phyloP scores from a whole-genome alignment of 2,113 vertebrate species.

The Grantiella picta region DNA sequence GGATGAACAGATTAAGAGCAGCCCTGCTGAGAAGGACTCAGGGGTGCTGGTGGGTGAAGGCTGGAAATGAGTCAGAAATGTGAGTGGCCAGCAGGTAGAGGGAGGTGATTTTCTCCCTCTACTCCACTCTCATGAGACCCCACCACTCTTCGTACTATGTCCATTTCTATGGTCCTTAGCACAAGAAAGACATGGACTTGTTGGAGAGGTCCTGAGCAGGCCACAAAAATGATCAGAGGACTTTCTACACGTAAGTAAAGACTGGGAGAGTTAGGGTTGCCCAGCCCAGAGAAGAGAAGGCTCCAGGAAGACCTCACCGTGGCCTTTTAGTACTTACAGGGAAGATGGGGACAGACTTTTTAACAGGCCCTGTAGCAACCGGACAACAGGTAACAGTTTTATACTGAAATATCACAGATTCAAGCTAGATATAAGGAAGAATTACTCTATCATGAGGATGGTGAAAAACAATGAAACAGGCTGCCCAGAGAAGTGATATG shows the following conservation, averaged over 20 bases:
- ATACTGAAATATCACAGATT: background rate
- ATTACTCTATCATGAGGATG: background rate
- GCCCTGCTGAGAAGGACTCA: fast-evolving
- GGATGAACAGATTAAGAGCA: background rate
- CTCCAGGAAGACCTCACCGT: background rate
- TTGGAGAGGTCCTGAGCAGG: background rate
- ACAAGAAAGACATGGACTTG: fast-evolving
- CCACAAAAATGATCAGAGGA: background rate
- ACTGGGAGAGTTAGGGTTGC: background rate
- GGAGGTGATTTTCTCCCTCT: background rate
- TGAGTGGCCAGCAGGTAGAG: fast-evolving
- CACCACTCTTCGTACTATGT: fast-evolving
- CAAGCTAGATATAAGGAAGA: background rate
- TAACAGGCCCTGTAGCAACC: fast-evolving
- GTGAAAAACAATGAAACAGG: background rate
- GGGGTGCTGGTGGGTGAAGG: background rate
- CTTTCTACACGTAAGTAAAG: background rate
- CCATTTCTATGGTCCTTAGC: background rate
- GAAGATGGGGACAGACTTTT: background rate
- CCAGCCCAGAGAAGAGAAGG: background rate
- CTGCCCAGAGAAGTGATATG: background rate
- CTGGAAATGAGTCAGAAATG: background rate
- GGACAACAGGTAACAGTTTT: background rate
- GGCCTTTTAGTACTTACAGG: background rate
- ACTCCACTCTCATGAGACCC: background rate